phyloP scores from a whole-genome alignment of 2,888 invertebrate genomes.

The Sepiola atlantica region DNA sequence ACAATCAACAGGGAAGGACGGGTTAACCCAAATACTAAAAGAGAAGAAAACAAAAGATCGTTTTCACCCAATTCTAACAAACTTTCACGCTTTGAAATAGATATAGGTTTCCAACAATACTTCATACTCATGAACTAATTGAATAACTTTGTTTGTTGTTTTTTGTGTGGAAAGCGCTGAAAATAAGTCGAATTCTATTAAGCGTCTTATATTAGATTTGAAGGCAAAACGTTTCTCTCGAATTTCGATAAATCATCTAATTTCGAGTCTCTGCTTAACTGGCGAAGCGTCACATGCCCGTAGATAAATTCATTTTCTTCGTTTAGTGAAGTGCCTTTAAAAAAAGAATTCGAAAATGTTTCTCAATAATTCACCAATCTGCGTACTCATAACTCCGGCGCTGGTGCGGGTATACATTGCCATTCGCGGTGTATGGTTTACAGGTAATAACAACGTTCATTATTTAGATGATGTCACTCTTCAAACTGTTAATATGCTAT shows the following conservation, averaged over 20 bases:
- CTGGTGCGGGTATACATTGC: no score
- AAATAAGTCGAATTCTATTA: background rate
- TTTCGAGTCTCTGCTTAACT: background rate
- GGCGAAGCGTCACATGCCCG: background rate
- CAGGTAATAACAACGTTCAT: no score
- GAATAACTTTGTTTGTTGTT: constrained; percentile 18
- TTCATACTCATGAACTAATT: constrained; percentile 32
- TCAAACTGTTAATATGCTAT: no score
- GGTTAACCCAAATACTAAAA: no score
- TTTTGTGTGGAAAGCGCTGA: background rate
- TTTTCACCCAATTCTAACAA: background rate
- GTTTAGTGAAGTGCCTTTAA: background rate
- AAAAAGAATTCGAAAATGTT: no score
- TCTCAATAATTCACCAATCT: no score
- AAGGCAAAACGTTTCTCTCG: background rate
- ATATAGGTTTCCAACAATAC: background rate
- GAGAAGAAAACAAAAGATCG: background rate
- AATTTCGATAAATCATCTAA: constrained; percentile 11
- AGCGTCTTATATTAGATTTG: background rate
- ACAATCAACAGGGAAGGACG: no score
- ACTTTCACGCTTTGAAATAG: background rate
- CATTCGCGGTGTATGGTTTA: no score
- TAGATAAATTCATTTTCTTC: background rate
- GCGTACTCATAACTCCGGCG: no score
- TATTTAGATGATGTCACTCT: no score